Base-by-base conservation (phyloP, 2,797 vertebrate genomes). In the Pagetopsis macropterus region DNA sequence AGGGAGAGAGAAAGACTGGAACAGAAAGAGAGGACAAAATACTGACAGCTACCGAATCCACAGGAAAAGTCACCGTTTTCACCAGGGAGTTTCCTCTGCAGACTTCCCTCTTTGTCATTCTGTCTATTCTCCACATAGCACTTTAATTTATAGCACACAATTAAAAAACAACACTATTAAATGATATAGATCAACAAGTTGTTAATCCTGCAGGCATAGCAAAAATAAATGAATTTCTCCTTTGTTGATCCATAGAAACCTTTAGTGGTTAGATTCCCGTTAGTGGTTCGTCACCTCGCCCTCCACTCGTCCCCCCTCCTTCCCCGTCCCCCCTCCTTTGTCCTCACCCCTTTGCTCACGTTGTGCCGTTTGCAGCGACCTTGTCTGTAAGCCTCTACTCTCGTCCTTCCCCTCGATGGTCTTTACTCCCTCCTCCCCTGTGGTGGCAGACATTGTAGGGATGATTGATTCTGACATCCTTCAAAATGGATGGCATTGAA, bases 401-500 rank as follows among this genome's bases (percentile, higher is more conserved):
- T 74, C 46, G 19, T 41, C 60, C 3, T 40, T 27, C 50, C 13
- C 14, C n/a, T 54, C 62, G 15, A 43, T 1, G 48, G 59, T 76
- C 59, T 70, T 68, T 49, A 23, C 72, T 66, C 65, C 69, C 58
- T 69, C 6, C 73, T 74, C 64, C 56, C 77, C 77, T 41, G 65
- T 58, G 51, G 81, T 49, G 61, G 58, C 65, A 76, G 66, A 84
- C 65, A 81, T 75, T 64, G 71, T 78, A 75, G 72, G 69, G 85
- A 78, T 45, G 60, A 75, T 79, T 83, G 85, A 80, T 72, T 83
- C 68, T 90, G 90, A 83, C 77, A 81, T 78, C 62, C 64, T 79
- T 60, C 72, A 76, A 75, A 87, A 84, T 81, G 70, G 70, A 76
- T 76, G 82, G 57, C 48, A 72, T 75, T 82, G 63, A 81, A 63